Conservation (phyloP, 2,113 vertebrate species). For the Atlantisia rogersi region DNA sequence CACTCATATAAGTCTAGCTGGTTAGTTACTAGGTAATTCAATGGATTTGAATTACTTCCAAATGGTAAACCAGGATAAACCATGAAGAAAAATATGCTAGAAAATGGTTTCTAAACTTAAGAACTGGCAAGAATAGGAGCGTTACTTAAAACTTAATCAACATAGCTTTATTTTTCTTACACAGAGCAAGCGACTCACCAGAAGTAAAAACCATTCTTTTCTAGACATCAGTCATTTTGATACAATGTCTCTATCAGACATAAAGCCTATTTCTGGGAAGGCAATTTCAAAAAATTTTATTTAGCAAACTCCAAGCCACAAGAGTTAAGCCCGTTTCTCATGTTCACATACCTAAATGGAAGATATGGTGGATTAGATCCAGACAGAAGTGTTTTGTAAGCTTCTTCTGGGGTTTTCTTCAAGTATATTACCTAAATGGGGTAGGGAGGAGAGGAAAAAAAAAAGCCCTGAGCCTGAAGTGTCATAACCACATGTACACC, state of each 20-base stretch:
- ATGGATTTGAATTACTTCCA: background rate
- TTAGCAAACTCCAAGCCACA: background rate
- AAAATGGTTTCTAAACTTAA: background rate
- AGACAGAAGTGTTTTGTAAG: conserved; percentile 86
- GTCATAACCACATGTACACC: background rate
- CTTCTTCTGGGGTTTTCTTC: conserved; percentile 96
- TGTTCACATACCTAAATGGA: conserved; percentile 89
- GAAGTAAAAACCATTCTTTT: background rate
- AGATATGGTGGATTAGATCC: conserved; percentile 92
- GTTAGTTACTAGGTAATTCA: background rate
- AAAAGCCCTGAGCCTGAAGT: background rate
- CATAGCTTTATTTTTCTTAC: background rate
- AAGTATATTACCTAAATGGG: conserved; percentile 90
- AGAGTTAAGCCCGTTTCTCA: background rate
- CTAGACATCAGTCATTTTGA: background rate
- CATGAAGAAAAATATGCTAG: background rate
- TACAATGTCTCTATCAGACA: background rate
- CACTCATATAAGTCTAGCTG: background rate
- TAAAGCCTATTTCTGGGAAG: background rate
- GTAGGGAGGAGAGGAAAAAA: background rate
- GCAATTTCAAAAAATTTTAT: background rate
- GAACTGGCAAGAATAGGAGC: background rate
- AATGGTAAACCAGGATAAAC: background rate
- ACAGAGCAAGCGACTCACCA: background rate
- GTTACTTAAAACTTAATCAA: background rate